Evolutionary conservation across 2,888 invertebrate species (phyloP).

Genomic region (Seira sanloemensis): DNA sequence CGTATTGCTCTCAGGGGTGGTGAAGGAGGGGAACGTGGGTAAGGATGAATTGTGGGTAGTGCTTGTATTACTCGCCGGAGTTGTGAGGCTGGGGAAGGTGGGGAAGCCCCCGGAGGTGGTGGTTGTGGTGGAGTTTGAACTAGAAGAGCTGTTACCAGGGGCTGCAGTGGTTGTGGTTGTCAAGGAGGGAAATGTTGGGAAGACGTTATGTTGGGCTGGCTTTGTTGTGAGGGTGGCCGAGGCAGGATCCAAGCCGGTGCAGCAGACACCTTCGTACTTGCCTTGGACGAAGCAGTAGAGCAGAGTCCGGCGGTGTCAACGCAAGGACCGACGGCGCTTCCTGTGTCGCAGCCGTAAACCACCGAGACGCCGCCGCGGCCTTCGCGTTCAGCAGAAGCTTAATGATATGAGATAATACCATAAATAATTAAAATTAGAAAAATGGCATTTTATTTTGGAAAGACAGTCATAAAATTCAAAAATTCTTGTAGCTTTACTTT

Average conservation of each 20-base stretch:
- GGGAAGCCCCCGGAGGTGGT: not conserved
- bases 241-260: slow-evolving; percentile 61
- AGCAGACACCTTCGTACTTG: slow-evolving; percentile 66
- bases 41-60: not conserved
- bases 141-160: not conserved
- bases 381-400: not conserved
- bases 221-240: slow-evolving; percentile 44
- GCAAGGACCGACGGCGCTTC: slow-evolving; percentile 60
- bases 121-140: not conserved
- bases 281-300: slow-evolving; percentile 64
- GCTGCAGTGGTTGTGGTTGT: not conserved
- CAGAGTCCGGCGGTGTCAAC: slow-evolving; percentile 56
- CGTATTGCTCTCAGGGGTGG: too few relatives aligned
- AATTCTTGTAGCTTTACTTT: too few relatives aligned
- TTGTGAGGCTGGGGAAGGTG: not conserved
- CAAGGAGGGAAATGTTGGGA: not conserved
- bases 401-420: too few relatives aligned
- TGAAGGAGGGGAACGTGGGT: too few relatives aligned
- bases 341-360: slow-evolving; percentile 33
- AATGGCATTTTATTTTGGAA: too few relatives aligned
- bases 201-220: not conserved
- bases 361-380: not conserved
- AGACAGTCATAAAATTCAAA: too few relatives aligned
- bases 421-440: too few relatives aligned
- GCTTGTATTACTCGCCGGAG: not conserved